Conservation (phyloP, 1,140 invertebrate species). For the Varroa destructor region DNA sequence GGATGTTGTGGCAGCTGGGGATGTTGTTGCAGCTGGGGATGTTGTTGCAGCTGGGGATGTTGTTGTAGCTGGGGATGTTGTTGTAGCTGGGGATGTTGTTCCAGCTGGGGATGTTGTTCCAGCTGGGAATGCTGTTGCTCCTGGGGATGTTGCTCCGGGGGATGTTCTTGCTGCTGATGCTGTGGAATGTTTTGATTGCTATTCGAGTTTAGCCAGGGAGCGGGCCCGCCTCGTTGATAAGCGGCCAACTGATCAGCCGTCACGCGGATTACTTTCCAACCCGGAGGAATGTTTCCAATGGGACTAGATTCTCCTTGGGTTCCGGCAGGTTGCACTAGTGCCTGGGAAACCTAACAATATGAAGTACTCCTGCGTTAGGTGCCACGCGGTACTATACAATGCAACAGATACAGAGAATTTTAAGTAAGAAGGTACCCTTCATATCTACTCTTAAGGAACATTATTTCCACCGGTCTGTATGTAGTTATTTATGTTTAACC, state of each 20-base stretch:
- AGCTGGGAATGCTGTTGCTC: neutral
- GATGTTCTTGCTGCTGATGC: constrained; percentile 17
- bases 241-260: constrained; percentile 21
- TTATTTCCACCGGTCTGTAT: too few species aligned
- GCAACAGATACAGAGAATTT: too few species aligned
- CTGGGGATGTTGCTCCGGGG: neutral
- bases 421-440: too few species aligned
- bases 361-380: too few species aligned
- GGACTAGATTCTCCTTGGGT: neutral
- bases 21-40: neutral
- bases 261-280: constrained; percentile 25
- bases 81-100: neutral
- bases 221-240: constrained; percentile 25
- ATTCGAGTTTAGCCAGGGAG: constrained; percentile 12
- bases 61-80: neutral
- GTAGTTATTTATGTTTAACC: too few species aligned
- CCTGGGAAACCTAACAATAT: too few species aligned
- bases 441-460: too few species aligned
- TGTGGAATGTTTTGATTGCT: neutral
- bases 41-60: neutral
- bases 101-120: neutral
- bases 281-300: constrained; percentile 17
- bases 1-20: constrained; percentile 1
- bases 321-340: constrained; percentile 6
- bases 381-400: too few species aligned